Evolutionary conservation across 2,113 vertebrate genomes (phyloP).

Genomic region (Hypocryptadius cinnamomeus): DNA sequence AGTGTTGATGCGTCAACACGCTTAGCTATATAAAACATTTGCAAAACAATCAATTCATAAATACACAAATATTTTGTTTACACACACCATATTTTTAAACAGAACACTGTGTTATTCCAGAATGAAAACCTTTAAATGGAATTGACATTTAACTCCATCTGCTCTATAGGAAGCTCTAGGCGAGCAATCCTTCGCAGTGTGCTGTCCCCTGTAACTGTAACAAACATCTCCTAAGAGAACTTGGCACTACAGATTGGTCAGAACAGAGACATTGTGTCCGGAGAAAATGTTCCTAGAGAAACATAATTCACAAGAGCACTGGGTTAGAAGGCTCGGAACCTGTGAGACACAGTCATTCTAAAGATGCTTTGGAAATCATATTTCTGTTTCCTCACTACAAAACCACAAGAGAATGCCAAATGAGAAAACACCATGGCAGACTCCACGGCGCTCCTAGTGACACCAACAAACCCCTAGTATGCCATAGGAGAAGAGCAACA

Average conservation of each 20-base stretch:
- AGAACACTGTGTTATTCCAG: not conserved
- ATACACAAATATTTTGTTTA: constrained; percentile 32
- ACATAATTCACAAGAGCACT: fast-evolving
- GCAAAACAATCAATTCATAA: not conserved
- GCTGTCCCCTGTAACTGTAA: not conserved
- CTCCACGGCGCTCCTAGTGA: not conserved
- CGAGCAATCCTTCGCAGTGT: fast-evolving
- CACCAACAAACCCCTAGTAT: not conserved
- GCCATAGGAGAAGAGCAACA: not conserved
- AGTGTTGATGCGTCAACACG: not conserved
- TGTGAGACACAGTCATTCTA: not conserved
- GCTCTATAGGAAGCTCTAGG: not conserved
- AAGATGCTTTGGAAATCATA: not conserved
- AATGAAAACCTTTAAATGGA: constrained; percentile 3
- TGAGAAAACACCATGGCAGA: not conserved
- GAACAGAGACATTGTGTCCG: not conserved
- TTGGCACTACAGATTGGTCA: not conserved
- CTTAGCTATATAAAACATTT: not conserved
- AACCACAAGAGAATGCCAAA: not conserved
- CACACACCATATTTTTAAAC: not conserved
- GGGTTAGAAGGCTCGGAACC: not conserved
- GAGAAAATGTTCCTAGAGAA: not conserved
- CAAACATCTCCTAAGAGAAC: not conserved
- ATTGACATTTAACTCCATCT: constrained; percentile 36
- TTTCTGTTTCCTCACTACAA: not conserved